Evolutionary conservation across 1,140 invertebrate species (phyloP), one percentile per base, ranked within the genome.

Genomic region (Nebria ingens): DNA sequence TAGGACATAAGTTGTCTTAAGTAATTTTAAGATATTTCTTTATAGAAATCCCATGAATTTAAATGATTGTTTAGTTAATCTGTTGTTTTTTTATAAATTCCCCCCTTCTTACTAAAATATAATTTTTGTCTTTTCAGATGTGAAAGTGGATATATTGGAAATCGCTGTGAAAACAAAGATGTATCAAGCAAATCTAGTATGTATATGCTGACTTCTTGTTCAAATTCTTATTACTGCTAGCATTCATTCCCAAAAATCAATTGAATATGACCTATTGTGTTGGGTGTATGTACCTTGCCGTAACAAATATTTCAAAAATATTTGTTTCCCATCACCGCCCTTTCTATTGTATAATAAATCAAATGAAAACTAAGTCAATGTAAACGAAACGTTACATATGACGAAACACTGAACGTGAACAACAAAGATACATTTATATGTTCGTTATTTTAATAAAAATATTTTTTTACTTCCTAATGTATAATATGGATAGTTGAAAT

Each of bases 151-250:
- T 91, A 82, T 79, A 82, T 80, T 67, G 89, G 89, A 65, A 78
- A 83, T 70, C 80, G 86, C 64, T 92, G 89, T 75, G 86, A 89
- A 74, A 83, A 79, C 67, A 90, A 91, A 80, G 82, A 85, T 52
- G 61, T 63, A 65, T 61, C 59, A 52, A 52, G 51, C 50, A 55
- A 58, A 53, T 54, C 59, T 57, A 66, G 66, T 68, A 68, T 59
- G 65, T 68, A 66, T 66, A 45, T 63, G 64, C 63, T 64, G 61
- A 57, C 54, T 64, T 61, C 58, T 57, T 64, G 40, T 62, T 56
- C 23, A 67, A n/a, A 63, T 54, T 64, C 62, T 63, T 60, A 65
- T 58, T 56, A 61, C 56, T 65, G 62, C 54, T 59, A 58, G 55
- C 52, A 40, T 50, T 53, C 40, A 9, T 17, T 17, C 40, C 40